These are phyloP conservation scores for Meloidogyne chitwoodi DNA, from an alignment of 1,140 invertebrate species.

Conservation along the genomic window DNA sequence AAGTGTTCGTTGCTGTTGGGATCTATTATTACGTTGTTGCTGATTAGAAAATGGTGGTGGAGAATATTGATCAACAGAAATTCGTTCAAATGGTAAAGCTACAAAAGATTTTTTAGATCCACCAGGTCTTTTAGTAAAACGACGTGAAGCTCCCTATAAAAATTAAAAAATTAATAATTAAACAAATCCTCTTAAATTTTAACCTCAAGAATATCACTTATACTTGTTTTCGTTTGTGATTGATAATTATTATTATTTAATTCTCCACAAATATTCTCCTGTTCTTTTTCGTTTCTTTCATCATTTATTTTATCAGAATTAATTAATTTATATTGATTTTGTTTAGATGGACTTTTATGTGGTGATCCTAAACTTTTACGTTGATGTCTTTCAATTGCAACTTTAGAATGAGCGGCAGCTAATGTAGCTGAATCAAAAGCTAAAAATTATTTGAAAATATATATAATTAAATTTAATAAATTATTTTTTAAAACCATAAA, in stretches of 20 bases:
- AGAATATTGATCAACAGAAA: background rate
- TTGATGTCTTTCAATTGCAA: slow-evolving; percentile 11
- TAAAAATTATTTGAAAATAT: background rate
- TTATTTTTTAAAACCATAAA: slow-evolving; percentile 6
- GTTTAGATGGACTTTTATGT: background rate
- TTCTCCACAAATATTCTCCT: background rate
- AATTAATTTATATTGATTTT: background rate
- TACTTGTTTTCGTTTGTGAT: background rate
- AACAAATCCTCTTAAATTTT: background rate
- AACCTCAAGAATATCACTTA: background rate
- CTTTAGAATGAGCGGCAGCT: slow-evolving; percentile 14
- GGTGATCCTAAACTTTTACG: background rate
- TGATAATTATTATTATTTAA: background rate
- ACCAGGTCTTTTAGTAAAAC: background rate
- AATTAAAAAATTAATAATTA: background rate
- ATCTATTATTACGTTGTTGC: slow-evolving; percentile 5
- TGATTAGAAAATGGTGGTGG: background rate
- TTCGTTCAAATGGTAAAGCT: background rate
- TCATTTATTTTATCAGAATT: background rate
- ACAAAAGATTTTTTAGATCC: background rate
- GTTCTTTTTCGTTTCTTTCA: background rate
- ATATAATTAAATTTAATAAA: background rate
- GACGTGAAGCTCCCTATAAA: background rate
- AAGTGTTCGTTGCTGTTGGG: background rate
- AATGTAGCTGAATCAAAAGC: slow-evolving; percentile 17